Evolutionary conservation across 2,888 invertebrate species (phyloP), one percentile per base, ranked within the genome.

Genomic region (Drosophila melanosoma): DNA sequence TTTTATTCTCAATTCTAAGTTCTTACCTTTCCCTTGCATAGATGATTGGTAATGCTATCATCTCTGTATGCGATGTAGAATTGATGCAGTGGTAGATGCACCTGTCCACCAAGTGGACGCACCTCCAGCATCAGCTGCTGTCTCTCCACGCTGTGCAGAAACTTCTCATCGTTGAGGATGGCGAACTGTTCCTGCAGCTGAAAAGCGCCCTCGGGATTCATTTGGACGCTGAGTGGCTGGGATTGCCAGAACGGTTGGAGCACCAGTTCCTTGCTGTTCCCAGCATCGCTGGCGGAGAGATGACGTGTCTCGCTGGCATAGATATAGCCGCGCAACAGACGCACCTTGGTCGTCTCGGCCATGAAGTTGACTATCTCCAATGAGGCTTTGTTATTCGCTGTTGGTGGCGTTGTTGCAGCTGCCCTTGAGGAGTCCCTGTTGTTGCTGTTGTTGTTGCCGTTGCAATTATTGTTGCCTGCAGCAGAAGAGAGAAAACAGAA

Each of bases 51-150:
- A 23, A 95, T 94, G 58, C 92, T 92, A 23, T 94, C 93, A 93
- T 95, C 95, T 74, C 94, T 93, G 81, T 94, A 95, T 1, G 95
- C 94, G 57, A 95, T 92, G 81, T 94, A 95, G 82, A 95, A 94
- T 71, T 95, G 94, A 91, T 95, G 95, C 52, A 95, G 87, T 6
- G 95, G 93, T 56, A 95, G 85, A 83, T 94, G 94, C 5, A 94
- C 93, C 33, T 94, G 90, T 2, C 77, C 86, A 23, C 79, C 90
- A 76, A 93, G 93, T 51, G 94, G 93, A 90, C 94, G 94, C 66
- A 95, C 91, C 84, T 95, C 95, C 20, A 95, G 87, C 17, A 94
- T 91, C 81, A 95, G 92, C 75, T 93, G 94, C 87, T 95, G 95
- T 68, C 95, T 94, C 73, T 94, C 93, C 33, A 95, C 93, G 71